Percentiles rank a stretch among this genome's conserved stretches.
These are phyloP conservation scores for Malurus elegans DNA, from an alignment of 2,113 vertebrate genomes.

Conservation along the genomic window DNA sequence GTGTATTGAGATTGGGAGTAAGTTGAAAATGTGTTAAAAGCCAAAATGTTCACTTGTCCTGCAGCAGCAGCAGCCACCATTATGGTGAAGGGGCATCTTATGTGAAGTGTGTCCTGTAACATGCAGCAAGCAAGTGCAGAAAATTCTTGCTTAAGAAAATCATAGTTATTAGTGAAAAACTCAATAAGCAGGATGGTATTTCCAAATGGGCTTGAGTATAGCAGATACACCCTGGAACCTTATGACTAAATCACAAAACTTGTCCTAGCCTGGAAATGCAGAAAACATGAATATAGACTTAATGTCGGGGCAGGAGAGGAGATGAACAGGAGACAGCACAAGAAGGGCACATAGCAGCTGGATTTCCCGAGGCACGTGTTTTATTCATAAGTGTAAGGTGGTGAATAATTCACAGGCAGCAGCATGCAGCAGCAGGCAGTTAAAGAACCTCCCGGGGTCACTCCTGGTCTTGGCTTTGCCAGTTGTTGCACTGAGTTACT, in stretches of 20 bases:
- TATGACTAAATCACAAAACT: background rate
- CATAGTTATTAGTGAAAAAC: background rate
- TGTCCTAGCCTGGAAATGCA: background rate
- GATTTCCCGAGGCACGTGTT: background rate
- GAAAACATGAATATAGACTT: background rate
- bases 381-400: slow-evolving; percentile 29
- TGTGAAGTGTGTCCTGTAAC: background rate
- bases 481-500: background rate
- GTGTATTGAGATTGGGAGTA: background rate
- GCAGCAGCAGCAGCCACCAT: background rate
- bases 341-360: background rate
- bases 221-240: background rate
- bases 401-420: slow-evolving; percentile 30
- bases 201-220: background rate
- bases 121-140: background rate
- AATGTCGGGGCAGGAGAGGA: background rate
- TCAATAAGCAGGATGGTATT: background rate
- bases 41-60: background rate
- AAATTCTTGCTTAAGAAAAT: background rate
- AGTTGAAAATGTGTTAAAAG: background rate
- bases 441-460: background rate
- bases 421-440: background rate
- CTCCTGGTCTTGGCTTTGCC: background rate
- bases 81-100: background rate
- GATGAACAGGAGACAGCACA: background rate